These are phyloP conservation scores for Lepidurus couesii DNA, from an alignment of 1,140 invertebrate genomes.

Conservation along the genomic window DNA sequence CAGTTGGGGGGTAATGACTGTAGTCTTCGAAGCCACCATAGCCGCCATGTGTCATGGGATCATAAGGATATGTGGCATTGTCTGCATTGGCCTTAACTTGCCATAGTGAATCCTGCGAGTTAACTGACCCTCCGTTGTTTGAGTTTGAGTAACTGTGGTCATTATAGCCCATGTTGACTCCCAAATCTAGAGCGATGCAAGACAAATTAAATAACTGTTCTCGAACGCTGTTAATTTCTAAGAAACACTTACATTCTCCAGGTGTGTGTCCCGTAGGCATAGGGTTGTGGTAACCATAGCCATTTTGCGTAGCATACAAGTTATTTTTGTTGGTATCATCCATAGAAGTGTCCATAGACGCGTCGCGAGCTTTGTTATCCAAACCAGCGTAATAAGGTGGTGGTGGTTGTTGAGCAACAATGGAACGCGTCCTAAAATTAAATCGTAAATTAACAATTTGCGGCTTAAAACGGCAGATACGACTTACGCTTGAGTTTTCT, in stretches of 20 bases:
- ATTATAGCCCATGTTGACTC: constrained; percentile 80
- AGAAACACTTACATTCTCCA: constrained; percentile 32
- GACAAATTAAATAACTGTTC: background rate
- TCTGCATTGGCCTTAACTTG: constrained; percentile 62
- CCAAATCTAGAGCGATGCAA: constrained; percentile 45
- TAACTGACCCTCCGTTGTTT: constrained; percentile 85
- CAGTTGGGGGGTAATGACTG: constrained; percentile 64
- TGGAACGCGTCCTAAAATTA: constrained; percentile 56
- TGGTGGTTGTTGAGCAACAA: constrained; percentile 70
- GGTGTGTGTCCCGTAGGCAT: constrained; percentile 38
- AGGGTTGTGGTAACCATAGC: constrained; percentile 67
- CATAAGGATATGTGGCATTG: constrained; percentile 42
- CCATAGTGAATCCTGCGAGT: constrained; percentile 91
- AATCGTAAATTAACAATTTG: constrained; percentile 31
- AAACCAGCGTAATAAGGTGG: constrained; percentile 76
- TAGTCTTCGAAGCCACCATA: constrained; percentile 80
- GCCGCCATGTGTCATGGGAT: constrained; percentile 68
- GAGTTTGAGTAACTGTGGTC: constrained; percentile 87
- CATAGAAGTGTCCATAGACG: constrained; percentile 65
- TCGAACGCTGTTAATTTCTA: background rate
- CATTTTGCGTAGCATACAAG: constrained; percentile 65
- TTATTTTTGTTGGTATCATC: constrained; percentile 74
- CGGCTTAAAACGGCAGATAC: constrained; percentile 26
- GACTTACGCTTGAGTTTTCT: constrained; percentile 51
- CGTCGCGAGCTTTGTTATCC: constrained; percentile 81